phyloP scores from a whole-genome alignment of 2,113 vertebrate genomes.

The Mustelus asterias region DNA sequence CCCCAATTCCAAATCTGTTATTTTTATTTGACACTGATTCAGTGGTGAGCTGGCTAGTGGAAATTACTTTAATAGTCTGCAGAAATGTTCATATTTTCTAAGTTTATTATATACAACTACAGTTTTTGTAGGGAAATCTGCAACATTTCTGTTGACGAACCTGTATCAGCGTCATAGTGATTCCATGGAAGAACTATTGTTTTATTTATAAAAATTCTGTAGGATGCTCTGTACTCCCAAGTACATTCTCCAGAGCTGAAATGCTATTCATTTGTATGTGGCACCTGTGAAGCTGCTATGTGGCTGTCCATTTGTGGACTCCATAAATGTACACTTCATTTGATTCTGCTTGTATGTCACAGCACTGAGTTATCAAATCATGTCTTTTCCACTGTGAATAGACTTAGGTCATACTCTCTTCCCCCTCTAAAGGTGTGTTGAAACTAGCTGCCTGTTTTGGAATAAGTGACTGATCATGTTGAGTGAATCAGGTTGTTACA shows the following conservation, averaged over 20 bases:
- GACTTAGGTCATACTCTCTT: background rate
- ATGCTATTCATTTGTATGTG: background rate
- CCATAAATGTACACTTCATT: background rate
- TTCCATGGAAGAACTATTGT: background rate
- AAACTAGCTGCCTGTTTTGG: slow-evolving; percentile 8
- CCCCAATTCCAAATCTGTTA: background rate
- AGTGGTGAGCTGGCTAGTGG: background rate
- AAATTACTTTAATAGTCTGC: background rate
- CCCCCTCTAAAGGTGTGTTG: background rate
- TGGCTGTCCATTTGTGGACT: background rate
- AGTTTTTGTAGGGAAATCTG: background rate
- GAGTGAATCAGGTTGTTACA: slow-evolving; percentile 34
- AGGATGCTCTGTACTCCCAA: background rate
- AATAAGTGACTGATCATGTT: background rate
- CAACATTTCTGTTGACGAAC: background rate
- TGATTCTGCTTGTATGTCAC: background rate
- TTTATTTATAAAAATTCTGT: background rate
- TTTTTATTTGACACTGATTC: background rate
- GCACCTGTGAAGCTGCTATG: background rate
- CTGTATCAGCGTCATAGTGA: background rate
- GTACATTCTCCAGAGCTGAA: background rate
- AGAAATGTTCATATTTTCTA: background rate
- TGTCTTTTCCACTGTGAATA: background rate
- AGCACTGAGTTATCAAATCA: background rate
- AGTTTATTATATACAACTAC: background rate